These are phyloP conservation scores for Cnemophilus loriae DNA, from an alignment of 2,113 vertebrate genomes.

Conservation along the genomic window DNA sequence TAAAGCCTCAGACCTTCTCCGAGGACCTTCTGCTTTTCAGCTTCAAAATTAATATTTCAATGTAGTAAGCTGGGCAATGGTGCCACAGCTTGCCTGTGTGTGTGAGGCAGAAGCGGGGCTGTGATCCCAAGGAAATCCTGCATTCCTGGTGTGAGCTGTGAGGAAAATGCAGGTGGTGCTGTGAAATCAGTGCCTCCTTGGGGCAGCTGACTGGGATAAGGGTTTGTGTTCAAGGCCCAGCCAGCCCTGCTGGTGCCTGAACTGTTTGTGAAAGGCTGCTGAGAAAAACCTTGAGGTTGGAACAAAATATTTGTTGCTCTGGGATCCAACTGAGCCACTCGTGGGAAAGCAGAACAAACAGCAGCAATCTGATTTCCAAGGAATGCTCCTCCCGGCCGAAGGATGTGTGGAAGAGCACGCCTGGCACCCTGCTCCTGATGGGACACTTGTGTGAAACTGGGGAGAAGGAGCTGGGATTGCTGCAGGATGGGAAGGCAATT, in stretches of 20 bases:
- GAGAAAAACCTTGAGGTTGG: background rate
- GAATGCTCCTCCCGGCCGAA: rapidly evolving
- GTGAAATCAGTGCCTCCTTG: background rate
- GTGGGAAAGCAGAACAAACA: background rate
- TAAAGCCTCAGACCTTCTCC: background rate
- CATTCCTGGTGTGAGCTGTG: background rate
- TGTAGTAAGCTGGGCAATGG: background rate
- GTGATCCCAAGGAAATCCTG: background rate
- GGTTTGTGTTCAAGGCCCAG: background rate
- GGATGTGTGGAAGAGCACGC: background rate
- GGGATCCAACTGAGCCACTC: background rate
- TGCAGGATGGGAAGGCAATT: background rate
- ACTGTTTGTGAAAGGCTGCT: background rate
- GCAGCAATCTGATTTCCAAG: background rate
- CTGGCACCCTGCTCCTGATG: rapidly evolving
- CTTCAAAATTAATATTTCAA: background rate
- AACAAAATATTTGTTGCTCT: background rate
- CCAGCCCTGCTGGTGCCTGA: background rate
- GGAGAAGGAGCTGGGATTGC: background rate
- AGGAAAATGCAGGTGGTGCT: rapidly evolving
- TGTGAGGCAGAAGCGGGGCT: background rate
- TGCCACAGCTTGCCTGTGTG: background rate
- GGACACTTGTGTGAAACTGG: rapidly evolving
- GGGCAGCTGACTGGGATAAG: background rate
- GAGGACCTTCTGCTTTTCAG: background rate